A percentile compares a stretch with the other conserved stretches of the same genome.
These are phyloP conservation scores for Casuarius casuarius DNA, from an alignment of 2,113 vertebrate species.

Conservation along the genomic window DNA sequence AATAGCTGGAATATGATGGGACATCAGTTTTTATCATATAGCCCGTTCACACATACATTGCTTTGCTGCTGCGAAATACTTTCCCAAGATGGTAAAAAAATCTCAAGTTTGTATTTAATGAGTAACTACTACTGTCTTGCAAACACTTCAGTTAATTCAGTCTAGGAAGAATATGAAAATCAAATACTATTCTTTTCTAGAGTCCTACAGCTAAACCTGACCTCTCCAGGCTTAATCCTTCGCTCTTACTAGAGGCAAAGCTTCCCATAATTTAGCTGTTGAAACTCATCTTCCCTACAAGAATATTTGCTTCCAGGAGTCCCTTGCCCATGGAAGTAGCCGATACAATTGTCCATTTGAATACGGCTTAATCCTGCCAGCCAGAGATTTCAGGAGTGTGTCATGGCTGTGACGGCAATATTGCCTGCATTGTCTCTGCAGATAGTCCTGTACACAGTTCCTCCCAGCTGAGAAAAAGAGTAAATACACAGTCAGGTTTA, in stretches of 20 bases:
- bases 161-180: neutral
- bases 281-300: neutral
- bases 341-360: neutral
- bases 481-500: fast-evolving
- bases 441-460: neutral
- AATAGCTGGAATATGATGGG: neutral
- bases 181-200: neutral
- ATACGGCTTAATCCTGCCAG: neutral
- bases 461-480: neutral
- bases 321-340: neutral
- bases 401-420: too few species aligned
- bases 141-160: neutral
- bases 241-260: neutral
- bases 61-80: neutral
- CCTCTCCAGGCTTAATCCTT: neutral
- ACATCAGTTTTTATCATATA: neutral
- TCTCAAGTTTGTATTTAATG: neutral
- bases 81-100: neutral
- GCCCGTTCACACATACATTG: neutral
- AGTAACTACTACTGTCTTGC: neutral
- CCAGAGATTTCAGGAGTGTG: neutral
- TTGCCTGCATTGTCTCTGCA: neutral
- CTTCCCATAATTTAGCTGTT: neutral
- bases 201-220: neutral
- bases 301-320: neutral